phyloP scores from a whole-genome alignment of 1,140 invertebrate species.

The Anastrepha obliqua region DNA sequence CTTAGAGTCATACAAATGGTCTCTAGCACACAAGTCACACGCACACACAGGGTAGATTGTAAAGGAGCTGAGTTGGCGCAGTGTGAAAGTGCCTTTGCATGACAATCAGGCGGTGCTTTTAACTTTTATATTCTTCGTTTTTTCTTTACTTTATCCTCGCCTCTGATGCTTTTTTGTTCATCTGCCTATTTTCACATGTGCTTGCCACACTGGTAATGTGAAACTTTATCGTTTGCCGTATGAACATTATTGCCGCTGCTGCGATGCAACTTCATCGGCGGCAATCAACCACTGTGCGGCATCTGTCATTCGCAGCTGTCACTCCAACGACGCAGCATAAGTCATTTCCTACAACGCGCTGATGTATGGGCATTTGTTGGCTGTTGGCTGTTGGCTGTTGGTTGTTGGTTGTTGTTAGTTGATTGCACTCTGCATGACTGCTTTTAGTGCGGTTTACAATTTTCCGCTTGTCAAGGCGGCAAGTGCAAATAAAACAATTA shows the following conservation, averaged over 20 bases:
- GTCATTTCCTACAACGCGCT: neutral
- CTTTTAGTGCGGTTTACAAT: slow-evolving; percentile 35
- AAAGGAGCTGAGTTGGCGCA: neutral
- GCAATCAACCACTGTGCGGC: slow-evolving; percentile 38
- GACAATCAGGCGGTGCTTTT: neutral
- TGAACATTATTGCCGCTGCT: neutral
- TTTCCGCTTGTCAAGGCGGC: slow-evolving; percentile 46
- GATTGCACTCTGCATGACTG: neutral
- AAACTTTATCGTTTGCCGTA: slow-evolving; percentile 17
- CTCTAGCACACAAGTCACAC: neutral
- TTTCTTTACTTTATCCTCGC: neutral
- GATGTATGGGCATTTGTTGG: neutral
- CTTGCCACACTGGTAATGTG: slow-evolving; percentile 23
- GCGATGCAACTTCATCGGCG: slow-evolving; percentile 37
- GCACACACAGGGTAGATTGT: neutral
- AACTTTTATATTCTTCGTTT: neutral
- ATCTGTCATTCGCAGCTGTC: slow-evolving; percentile 44
- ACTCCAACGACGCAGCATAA: neutral
- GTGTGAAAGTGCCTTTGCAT: neutral
- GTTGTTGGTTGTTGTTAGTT: neutral
- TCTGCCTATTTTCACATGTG: slow-evolving; percentile 28
- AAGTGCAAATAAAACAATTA: slow-evolving; percentile 38
- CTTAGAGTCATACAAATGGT: neutral
- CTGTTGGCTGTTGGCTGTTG: neutral
- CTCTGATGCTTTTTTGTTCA: neutral